phyloP scores from a whole-genome alignment of 2,113 vertebrate species.

The Pica pica region DNA sequence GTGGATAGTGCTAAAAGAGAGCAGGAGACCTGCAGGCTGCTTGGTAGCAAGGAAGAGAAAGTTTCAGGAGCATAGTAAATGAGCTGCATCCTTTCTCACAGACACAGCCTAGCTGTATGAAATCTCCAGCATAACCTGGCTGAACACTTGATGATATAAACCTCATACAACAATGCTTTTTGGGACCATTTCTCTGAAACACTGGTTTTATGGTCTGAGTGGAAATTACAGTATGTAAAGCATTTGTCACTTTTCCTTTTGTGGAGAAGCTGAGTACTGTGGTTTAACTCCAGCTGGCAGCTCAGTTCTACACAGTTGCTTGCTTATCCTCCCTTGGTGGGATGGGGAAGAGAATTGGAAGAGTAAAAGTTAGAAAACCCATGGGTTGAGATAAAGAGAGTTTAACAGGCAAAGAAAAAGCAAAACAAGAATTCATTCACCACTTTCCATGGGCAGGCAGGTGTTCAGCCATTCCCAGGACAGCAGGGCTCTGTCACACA shows the following conservation, averaged over 20 bases:
- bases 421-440: neutral
- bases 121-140: neutral
- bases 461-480: neutral
- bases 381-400: neutral
- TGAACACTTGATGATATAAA: neutral
- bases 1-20: neutral
- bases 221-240: neutral
- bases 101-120: neutral
- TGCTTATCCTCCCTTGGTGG: neutral
- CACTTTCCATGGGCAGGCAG: neutral
- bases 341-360: neutral
- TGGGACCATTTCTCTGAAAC: neutral
- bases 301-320: neutral
- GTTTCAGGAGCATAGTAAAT: neutral
- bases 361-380: neutral
- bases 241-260: neutral
- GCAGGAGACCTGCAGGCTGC: neutral
- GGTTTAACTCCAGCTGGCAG: neutral
- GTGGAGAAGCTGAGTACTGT: fast-evolving
- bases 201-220: neutral
- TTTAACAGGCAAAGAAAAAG: neutral
- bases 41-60: neutral
- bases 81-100: neutral
- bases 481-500: neutral
- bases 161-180: fast-evolving